phyloP scores from a whole-genome alignment of 2,797 vertebrate species.

The Furcifer pardalis region DNA sequence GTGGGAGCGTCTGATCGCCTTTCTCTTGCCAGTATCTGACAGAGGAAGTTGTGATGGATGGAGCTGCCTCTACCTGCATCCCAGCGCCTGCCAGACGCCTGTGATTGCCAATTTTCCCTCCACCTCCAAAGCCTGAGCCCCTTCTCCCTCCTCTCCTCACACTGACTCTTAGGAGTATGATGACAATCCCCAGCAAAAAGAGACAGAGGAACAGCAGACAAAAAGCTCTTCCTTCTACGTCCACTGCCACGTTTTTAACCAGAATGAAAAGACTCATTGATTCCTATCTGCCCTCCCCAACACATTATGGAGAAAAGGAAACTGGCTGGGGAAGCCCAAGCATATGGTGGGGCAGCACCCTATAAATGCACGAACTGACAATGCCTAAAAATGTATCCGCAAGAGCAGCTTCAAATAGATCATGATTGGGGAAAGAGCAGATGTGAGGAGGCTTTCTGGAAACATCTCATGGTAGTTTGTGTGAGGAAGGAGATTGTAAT shows the following conservation, averaged over 20 bases:
- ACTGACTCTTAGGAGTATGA: background rate
- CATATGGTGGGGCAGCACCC: too few relatives aligned
- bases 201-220: background rate
- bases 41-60: conserved; percentile 60
- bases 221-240: background rate
- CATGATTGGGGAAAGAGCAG: background rate
- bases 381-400: background rate
- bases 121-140: background rate
- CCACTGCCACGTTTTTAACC: background rate
- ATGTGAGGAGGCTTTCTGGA: background rate
- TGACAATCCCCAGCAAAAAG: background rate
- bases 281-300: too few relatives aligned
- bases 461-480: background rate
- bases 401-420: background rate
- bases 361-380: too few relatives aligned
- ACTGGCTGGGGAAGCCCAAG: too few relatives aligned
- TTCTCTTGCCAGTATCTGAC: conserved; percentile 48
- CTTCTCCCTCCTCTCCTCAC: background rate
- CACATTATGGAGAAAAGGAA: too few relatives aligned
- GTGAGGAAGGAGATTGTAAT: too few relatives aligned
- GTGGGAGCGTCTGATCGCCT: conserved; percentile 41
- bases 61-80: conserved; percentile 57
- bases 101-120: conserved; percentile 55
- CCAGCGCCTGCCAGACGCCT: conserved; percentile 38
- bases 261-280: background rate